These are phyloP conservation scores for Trypoxylon attenuatum DNA, from an alignment of 2,888 invertebrate species.

Conservation along the genomic window DNA sequence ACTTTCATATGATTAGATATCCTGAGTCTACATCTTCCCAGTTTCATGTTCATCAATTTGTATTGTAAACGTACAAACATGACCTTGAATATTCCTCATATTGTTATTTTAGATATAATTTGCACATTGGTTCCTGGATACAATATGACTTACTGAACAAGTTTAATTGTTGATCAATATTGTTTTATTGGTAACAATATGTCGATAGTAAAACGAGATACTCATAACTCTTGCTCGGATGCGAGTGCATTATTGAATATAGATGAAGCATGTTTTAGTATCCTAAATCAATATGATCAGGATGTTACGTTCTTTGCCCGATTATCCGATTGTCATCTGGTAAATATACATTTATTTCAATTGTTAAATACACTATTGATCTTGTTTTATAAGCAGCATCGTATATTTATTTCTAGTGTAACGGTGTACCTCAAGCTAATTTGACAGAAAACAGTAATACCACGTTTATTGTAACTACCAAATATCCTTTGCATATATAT, in stretches of 20 bases:
- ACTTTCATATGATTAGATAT: too few relatives aligned
- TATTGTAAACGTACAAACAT: too few relatives aligned
- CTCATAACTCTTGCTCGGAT: conserved; percentile 50
- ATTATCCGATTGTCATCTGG: conserved; percentile 60
- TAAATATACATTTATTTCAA: conserved; percentile 40
- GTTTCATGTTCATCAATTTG: too few relatives aligned
- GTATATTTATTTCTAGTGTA: conserved; percentile 62
- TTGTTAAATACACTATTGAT: not conserved
- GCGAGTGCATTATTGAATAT: conserved; percentile 58
- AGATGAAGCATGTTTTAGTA: conserved; percentile 68
- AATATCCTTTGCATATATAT: conserved; percentile 63
- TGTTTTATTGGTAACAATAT: not conserved
- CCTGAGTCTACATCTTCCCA: too few relatives aligned
- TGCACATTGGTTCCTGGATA: too few relatives aligned
- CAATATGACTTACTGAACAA: not conserved
- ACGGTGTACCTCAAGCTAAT: conserved; percentile 50
- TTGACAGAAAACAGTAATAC: conserved; percentile 56
- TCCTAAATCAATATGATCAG: conserved; percentile 56
- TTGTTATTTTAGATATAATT: too few relatives aligned
- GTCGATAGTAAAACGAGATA: not conserved
- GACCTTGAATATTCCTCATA: too few relatives aligned
- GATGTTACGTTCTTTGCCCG: conserved; percentile 56
- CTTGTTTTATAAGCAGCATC: not conserved
- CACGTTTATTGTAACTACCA: conserved; percentile 62
- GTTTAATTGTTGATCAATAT: not conserved